Percentiles rank a stretch among this genome's conserved stretches.
Evolutionary conservation across 2,888 invertebrate species (phyloP).

Genomic region (Eilema caniola): DNA sequence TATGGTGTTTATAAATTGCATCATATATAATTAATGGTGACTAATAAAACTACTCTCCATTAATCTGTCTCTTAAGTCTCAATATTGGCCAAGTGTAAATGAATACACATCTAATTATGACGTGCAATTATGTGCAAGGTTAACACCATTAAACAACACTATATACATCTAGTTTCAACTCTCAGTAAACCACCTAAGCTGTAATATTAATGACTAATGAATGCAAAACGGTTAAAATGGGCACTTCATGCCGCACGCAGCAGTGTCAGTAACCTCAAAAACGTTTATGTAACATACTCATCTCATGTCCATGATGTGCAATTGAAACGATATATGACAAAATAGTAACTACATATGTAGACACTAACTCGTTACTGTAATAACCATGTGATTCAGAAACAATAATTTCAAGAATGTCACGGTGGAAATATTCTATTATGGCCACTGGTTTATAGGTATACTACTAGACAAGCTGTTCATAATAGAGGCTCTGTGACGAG

Average conservation of each 20-base stretch:
- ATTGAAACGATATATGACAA: conserved; percentile 50
- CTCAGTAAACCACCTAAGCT: conserved; percentile 32
- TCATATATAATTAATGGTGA: not conserved
- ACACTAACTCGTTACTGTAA: conserved; percentile 34
- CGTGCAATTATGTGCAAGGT: conserved; percentile 39
- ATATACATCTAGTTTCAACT: conserved; percentile 26
- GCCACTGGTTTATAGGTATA: not conserved
- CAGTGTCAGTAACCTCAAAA: conserved; percentile 68
- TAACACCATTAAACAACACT: conserved; percentile 40
- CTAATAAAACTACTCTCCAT: not conserved
- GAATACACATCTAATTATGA: conserved; percentile 25
- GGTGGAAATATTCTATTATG: not conserved
- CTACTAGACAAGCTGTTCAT: no score
- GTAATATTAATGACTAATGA: conserved; percentile 42
- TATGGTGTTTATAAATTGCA: not conserved
- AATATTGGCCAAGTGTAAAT: conserved; percentile 42
- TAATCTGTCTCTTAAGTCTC: conserved; percentile 34
- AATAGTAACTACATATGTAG: conserved; percentile 33
- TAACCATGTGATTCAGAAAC: conserved; percentile 4
- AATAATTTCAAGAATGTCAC: not conserved
- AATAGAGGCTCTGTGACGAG: no score
- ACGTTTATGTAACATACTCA: conserved; percentile 66
- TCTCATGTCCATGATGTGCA: conserved; percentile 55
- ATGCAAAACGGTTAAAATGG: conserved; percentile 42
- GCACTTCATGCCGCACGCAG: conserved; percentile 45